phyloP scores from a whole-genome alignment of 2,113 vertebrate genomes.

The Aspiorhynchus laticeps region DNA sequence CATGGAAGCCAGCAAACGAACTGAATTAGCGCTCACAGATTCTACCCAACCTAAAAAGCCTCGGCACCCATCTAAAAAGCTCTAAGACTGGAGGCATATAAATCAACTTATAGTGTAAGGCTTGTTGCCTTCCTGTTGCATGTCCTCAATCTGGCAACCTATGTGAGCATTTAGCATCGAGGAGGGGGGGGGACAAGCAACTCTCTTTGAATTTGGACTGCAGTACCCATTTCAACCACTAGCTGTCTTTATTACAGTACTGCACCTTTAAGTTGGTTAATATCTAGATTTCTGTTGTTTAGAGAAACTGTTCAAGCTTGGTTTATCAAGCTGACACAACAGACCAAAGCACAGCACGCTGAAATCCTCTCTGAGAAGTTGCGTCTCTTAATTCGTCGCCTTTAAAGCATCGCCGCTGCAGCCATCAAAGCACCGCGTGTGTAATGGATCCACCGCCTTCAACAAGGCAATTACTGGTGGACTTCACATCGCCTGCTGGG shows the following conservation, averaged over 20 bases:
- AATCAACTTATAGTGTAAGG: neutral
- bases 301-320: neutral
- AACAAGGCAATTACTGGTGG: slow-evolving; percentile 11
- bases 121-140: too few relatives aligned
- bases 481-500: neutral
- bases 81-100: neutral
- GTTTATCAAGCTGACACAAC: neutral
- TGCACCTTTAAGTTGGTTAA: neutral
- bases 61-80: neutral
- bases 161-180: neutral
- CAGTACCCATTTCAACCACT: neutral
- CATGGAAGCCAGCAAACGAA: too few relatives aligned
- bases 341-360: neutral
- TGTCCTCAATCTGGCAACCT: neutral
- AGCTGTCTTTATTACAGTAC: neutral
- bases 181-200: too few relatives aligned
- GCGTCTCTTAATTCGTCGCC: neutral
- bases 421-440: slow-evolving; percentile 11
- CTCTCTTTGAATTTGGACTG: too few relatives aligned
- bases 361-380: neutral
- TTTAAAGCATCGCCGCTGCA: neutral
- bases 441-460: neutral
- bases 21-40: neutral
- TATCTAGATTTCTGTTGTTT: neutral
- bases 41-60: neutral